Percentiles rank a stretch among this genome's conserved stretches.
These are phyloP conservation scores for Gymnothorax reevesii DNA, from an alignment of 2,797 vertebrate genomes.

Conservation along the genomic window DNA sequence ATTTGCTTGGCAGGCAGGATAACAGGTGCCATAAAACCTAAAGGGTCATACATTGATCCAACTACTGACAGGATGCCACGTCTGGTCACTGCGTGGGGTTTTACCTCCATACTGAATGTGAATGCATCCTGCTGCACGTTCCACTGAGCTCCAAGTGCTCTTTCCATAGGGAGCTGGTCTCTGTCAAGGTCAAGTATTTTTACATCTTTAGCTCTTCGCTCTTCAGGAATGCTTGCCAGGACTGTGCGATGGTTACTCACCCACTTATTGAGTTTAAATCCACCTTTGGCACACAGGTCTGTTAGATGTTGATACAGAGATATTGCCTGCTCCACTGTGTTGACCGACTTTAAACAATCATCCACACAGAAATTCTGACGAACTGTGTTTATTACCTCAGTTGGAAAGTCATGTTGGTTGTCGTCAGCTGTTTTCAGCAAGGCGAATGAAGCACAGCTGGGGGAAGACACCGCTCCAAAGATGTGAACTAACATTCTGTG, in stretches of 20 bases:
- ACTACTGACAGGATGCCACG: neutral
- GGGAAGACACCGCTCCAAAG: too few relatives aligned
- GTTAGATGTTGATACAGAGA: neutral
- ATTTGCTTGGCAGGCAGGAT: neutral
- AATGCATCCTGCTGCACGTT: neutral
- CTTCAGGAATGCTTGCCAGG: too few relatives aligned
- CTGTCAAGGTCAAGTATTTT: too few relatives aligned
- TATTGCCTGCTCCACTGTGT: neutral
- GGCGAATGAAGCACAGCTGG: too few relatives aligned
- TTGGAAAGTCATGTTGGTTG: neutral
- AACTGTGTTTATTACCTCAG: constrained; percentile 6
- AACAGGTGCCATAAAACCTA: neutral
- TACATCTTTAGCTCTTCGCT: too few relatives aligned
- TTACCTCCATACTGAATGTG: neutral
- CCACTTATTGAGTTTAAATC: neutral
- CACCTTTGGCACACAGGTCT: neutral
- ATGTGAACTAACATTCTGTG: neutral
- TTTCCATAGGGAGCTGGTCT: too few relatives aligned
- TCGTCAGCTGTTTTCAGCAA: constrained; percentile 19
- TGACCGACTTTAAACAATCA: neutral
- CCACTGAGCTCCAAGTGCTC: neutral
- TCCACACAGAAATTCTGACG: constrained; percentile 4
- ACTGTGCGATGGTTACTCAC: neutral
- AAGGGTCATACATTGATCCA: neutral
- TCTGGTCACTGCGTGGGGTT: neutral